A percentile compares a stretch with the other conserved stretches of the same genome.
Evolutionary conservation across 2,888 invertebrate genomes (phyloP).

Genomic region (Julus scanicus): DNA sequence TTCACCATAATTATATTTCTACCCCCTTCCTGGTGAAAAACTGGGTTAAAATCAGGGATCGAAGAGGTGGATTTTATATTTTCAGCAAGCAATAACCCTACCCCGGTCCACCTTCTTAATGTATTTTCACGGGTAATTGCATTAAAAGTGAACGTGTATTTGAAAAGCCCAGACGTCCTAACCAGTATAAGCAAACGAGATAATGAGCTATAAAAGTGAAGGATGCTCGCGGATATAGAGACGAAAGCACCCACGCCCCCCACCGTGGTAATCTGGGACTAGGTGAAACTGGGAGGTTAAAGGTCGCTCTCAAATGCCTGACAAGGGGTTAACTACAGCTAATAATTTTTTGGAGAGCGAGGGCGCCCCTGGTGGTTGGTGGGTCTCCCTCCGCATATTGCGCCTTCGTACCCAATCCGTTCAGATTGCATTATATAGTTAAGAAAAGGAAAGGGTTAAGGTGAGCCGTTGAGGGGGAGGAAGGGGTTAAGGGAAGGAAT

Average conservation of each 20-base stretch:
- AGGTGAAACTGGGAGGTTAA: not conserved
- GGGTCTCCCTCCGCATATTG: not conserved
- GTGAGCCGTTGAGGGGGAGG: not conserved
- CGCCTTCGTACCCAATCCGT: not conserved
- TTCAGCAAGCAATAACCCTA: not conserved
- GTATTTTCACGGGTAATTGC: not conserved
- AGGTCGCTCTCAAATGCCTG: not conserved
- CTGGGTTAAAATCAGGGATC: conserved; percentile 39
- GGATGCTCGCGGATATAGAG: not conserved
- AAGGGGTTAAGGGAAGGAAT: not conserved
- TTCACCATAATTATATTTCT: not conserved
- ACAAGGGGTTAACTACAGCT: not conserved
- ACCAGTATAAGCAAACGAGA: not conserved
- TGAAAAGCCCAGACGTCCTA: not conserved
- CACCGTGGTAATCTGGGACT: conserved; percentile 3
- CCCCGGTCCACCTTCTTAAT: not conserved
- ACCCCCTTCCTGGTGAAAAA: not conserved
- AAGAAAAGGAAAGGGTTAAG: conserved; percentile 27
- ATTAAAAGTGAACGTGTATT: not conserved
- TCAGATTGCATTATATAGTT: not conserved
- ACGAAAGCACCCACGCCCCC: conserved; percentile 4
- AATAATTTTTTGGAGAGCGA: not conserved
- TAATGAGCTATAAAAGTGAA: conserved; percentile 35
- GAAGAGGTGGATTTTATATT: not conserved
- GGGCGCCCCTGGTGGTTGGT: not conserved